Evolutionary conservation across 1,140 invertebrate genomes (phyloP).

Genomic region (Rhopalosiphum maidis): DNA sequence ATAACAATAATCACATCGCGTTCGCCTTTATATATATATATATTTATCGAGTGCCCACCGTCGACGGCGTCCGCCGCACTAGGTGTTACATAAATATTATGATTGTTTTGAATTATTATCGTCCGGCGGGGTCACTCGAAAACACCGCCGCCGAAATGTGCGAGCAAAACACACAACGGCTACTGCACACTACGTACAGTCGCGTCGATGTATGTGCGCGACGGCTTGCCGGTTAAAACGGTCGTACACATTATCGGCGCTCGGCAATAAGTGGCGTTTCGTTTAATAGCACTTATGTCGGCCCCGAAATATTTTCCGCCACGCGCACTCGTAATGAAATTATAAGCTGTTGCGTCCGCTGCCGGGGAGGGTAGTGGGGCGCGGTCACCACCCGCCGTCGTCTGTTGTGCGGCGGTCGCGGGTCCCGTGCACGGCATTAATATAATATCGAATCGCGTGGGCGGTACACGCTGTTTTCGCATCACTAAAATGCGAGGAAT

Average conservation of each 20-base stretch:
- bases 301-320: background rate
- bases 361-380: background rate
- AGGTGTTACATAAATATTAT: background rate
- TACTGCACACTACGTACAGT: no score
- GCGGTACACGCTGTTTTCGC: no score
- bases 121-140: background rate
- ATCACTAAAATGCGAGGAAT: no score
- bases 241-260: background rate
- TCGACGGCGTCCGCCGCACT: no score
- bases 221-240: background rate
- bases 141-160: background rate
- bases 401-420: no score
- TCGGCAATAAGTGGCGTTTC: background rate
- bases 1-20: background rate
- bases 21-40: background rate
- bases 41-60: background rate
- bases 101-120: background rate
- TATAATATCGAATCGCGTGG: no score
- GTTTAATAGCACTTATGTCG: conserved; percentile 20
- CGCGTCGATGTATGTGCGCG: no score
- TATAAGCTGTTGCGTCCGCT: background rate
- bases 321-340: background rate
- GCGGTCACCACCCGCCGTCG: background rate
- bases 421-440: background rate
- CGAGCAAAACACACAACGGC: background rate